Conservation (phyloP, 2,797 vertebrate genomes). For the Dendrocincla tyrannina region DNA sequence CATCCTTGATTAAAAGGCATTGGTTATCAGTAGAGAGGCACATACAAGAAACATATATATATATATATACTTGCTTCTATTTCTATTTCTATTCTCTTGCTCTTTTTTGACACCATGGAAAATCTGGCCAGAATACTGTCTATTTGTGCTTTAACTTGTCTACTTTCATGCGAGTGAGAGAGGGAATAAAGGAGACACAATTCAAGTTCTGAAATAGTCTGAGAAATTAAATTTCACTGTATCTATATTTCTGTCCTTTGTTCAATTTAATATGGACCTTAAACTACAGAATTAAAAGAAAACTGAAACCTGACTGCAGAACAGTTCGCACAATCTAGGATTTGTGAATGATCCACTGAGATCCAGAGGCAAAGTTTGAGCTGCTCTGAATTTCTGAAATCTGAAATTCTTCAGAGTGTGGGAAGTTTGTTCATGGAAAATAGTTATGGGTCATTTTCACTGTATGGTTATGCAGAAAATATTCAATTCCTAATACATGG, state of each 20-base stretch:
- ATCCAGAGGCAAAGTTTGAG: neutral
- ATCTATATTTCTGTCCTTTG: neutral
- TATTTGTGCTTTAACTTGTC: neutral
- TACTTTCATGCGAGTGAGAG: accelerated
- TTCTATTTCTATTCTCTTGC: neutral
- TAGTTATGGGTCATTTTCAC: neutral
- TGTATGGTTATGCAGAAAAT: neutral
- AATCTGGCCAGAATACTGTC: neutral
- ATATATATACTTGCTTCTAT: accelerated
- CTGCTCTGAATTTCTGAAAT: neutral
- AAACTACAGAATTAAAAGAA: neutral
- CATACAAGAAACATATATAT: neutral
- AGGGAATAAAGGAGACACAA: neutral
- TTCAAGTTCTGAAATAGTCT: neutral
- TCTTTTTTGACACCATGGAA: neutral
- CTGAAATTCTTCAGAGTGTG: neutral
- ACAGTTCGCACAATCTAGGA: neutral
- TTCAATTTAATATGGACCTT: neutral
- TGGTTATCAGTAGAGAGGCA: neutral
- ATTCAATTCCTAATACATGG: neutral
- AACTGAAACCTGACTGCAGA: neutral
- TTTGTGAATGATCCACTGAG: neutral
- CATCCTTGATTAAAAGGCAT: neutral
- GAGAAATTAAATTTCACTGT: neutral
- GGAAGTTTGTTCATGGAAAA: neutral